Evolutionary conservation across 2,797 vertebrate species (phyloP).

Genomic region (Staurois parvus): DNA sequence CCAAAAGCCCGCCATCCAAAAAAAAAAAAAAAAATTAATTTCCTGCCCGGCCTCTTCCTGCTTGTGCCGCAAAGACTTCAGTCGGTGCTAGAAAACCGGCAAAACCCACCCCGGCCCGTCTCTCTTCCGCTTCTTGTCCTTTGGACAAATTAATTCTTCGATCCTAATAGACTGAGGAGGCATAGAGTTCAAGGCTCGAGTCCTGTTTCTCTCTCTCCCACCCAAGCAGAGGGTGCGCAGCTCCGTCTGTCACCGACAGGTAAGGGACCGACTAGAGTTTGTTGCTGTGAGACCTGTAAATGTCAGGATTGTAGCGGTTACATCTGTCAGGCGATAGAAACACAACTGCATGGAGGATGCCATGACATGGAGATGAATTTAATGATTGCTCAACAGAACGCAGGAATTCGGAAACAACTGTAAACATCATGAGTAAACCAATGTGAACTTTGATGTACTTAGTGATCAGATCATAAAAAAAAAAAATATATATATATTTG

Average conservation of each 20-base stretch:
- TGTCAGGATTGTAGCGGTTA: conserved; percentile 80
- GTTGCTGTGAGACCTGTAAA: conserved; percentile 99
- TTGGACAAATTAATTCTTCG: conserved; percentile 84
- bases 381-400: too few species aligned
- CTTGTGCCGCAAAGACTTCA: conserved; percentile 66
- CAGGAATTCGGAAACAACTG: too few species aligned
- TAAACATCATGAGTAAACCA: too few species aligned
- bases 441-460: too few species aligned
- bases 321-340: not conserved
- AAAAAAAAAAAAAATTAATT: not conserved
- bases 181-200: too few species aligned
- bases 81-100: conserved; percentile 51
- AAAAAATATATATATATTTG: not conserved
- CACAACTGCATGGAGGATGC: too few species aligned
- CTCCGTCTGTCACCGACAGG: conserved; percentile 53
- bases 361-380: too few species aligned
- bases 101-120: conserved; percentile 68
- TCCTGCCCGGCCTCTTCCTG: conserved; percentile 65
- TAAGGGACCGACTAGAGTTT: conserved; percentile 96
- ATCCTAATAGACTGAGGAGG: conserved; percentile 77
- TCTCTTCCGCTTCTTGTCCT: conserved; percentile 79
- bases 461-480: too few species aligned
- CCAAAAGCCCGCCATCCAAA: not conserved
- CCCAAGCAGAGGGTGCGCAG: too few species aligned
- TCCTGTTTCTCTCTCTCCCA: conserved; percentile 46